Conservation (phyloP, 2,888 invertebrate species). For the Chrysodeixis includens region DNA sequence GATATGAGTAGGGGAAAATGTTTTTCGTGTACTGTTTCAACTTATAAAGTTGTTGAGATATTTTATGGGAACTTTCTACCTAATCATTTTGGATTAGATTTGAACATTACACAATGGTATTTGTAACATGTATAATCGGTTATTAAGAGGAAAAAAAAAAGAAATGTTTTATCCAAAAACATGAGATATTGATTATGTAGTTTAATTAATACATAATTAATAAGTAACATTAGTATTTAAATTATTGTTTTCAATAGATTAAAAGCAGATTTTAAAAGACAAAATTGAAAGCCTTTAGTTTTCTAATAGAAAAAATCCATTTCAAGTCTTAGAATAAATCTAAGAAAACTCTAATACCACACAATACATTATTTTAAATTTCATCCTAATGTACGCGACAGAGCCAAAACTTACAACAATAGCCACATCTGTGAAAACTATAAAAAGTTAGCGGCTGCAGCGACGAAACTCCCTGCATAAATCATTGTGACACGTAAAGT, state of each 20-base stretch:
- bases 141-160: too few relatives aligned
- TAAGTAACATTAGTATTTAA: too few relatives aligned
- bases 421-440: slow-evolving; percentile 33
- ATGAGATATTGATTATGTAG: too few relatives aligned
- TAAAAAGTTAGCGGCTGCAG: slow-evolving; percentile 53
- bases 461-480: slow-evolving; percentile 50
- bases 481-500: slow-evolving; percentile 57
- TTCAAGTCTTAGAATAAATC: not conserved
- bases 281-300: too few relatives aligned
- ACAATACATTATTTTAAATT: slow-evolving; percentile 1
- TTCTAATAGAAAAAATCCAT: too few relatives aligned
- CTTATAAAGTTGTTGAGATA: not conserved
- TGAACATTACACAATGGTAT: too few relatives aligned
- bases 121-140: too few relatives aligned
- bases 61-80: not conserved
- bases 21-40: not conserved
- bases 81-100: too few relatives aligned
- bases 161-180: too few relatives aligned
- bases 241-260: too few relatives aligned
- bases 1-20: not conserved
- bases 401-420: slow-evolving; percentile 18
- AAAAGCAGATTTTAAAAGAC: too few relatives aligned
- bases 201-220: too few relatives aligned
- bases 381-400: slow-evolving; percentile 13
- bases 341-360: slow-evolving; percentile 2